Conservation (phyloP, 2,888 invertebrate genomes). For the Agrilus mali region DNA sequence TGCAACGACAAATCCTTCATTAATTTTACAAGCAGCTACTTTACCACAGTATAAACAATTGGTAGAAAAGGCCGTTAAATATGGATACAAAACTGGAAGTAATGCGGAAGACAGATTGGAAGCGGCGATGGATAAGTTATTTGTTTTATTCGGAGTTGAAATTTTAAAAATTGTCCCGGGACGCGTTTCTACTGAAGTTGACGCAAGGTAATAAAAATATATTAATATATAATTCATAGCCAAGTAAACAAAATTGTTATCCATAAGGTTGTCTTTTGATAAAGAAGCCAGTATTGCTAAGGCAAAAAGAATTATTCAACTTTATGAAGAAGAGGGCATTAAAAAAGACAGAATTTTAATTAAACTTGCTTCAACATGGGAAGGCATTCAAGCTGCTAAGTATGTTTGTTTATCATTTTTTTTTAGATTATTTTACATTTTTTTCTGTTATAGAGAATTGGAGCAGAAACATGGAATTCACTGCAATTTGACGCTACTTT, state of each 20-base stretch:
- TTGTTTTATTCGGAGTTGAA: slow-evolving; percentile 91
- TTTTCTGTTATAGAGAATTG: slow-evolving; percentile 48
- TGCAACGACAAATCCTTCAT: slow-evolving; percentile 97
- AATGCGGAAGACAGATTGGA: slow-evolving; percentile 60
- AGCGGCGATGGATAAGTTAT: slow-evolving; percentile 85
- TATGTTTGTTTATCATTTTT: slow-evolving; percentile 32
- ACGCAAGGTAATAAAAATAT: slow-evolving; percentile 56
- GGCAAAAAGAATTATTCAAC: slow-evolving; percentile 73
- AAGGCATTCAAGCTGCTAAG: slow-evolving; percentile 97
- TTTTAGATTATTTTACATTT: slow-evolving; percentile 4
- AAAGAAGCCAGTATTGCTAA: slow-evolving; percentile 82
- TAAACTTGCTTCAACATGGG: slow-evolving; percentile 98
- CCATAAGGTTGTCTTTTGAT: slow-evolving; percentile 78
- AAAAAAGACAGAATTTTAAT: slow-evolving; percentile 88
- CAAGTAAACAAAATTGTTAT: neutral
- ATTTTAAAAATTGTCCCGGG: slow-evolving; percentile 97
- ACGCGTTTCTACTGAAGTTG: slow-evolving; percentile 91
- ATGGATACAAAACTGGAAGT: slow-evolving; percentile 63
- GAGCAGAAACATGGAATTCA: slow-evolving; percentile 90
- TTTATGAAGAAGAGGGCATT: slow-evolving; percentile 85
- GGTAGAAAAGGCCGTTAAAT: slow-evolving; percentile 79
- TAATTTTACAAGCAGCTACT: slow-evolving; percentile 87
- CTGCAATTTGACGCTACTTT: slow-evolving; percentile 94
- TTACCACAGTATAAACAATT: slow-evolving; percentile 88
- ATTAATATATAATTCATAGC: neutral